These are phyloP conservation scores for Pelobates fuscus DNA, from an alignment of 2,113 vertebrate genomes.

Conservation along the genomic window DNA sequence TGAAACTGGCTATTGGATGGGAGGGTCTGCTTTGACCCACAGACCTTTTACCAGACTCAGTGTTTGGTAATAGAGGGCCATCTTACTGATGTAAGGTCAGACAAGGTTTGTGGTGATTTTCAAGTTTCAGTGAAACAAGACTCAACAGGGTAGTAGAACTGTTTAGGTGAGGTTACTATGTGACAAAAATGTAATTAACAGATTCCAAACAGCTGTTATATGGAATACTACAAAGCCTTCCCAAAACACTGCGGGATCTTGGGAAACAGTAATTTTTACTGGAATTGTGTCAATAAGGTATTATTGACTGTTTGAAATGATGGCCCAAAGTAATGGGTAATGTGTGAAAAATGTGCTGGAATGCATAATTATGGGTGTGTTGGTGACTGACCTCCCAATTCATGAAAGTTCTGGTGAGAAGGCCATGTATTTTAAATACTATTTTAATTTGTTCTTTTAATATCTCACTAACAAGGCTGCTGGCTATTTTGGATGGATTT, in stretches of 20 bases:
- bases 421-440: not conserved
- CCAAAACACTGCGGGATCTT: not conserved
- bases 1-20: no score
- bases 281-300: not conserved
- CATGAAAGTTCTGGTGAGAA: not conserved
- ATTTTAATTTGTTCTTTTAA: not conserved
- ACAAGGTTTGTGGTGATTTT: not conserved
- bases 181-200: constrained; percentile 14
- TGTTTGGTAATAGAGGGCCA: no score
- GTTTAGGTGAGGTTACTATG: not conserved
- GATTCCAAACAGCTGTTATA: constrained; percentile 34
- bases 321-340: not conserved
- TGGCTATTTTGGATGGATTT: not conserved
- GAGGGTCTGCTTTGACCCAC: no score
- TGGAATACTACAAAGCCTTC: constrained; percentile 29
- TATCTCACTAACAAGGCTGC: not conserved
- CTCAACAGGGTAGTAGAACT: not conserved
- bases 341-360: not conserved
- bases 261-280: not conserved
- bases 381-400: not conserved
- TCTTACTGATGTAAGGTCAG: no score
- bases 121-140: constrained; percentile 27
- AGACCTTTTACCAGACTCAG: no score
- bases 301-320: constrained; percentile 1
- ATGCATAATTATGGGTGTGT: not conserved